These are phyloP conservation scores for Sarcophaga bullata DNA, from an alignment of 1,140 invertebrate species.

Conservation along the genomic window DNA sequence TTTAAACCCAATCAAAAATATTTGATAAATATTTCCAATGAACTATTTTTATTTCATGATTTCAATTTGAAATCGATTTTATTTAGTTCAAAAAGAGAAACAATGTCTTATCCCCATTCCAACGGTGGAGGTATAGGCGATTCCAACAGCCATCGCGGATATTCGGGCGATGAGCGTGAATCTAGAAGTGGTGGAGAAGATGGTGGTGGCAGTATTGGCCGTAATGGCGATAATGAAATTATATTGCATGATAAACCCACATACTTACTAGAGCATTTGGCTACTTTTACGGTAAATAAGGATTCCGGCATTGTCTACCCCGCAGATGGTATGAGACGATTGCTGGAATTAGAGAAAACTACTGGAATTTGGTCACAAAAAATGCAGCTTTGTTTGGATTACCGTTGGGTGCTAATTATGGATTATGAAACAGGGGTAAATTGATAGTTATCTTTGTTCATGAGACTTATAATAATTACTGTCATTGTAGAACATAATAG, in stretches of 20 bases:
- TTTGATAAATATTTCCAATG: too few relatives aligned
- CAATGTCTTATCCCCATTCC: slow-evolving; percentile 43
- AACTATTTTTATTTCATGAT: too few relatives aligned
- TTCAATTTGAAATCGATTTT: slow-evolving; percentile 4
- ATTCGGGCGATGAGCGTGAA: slow-evolving; percentile 61
- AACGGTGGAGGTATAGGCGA: slow-evolving; percentile 23
- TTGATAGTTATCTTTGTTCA: slow-evolving; percentile 45
- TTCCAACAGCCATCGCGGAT: slow-evolving; percentile 45
- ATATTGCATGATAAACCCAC: slow-evolving; percentile 73
- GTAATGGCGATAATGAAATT: background rate
- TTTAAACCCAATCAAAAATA: background rate
- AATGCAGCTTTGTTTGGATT: slow-evolving; percentile 91
- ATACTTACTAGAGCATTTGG: slow-evolving; percentile 95
- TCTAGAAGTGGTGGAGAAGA: slow-evolving; percentile 57
- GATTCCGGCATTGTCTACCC: slow-evolving; percentile 88
- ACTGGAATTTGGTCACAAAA: slow-evolving; percentile 97
- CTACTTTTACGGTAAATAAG: slow-evolving; percentile 94
- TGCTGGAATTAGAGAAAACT: slow-evolving; percentile 96
- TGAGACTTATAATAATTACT: background rate
- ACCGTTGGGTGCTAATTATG: slow-evolving; percentile 91
- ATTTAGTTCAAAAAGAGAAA: background rate
- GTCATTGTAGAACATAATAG: slow-evolving; percentile 85
- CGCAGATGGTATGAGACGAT: slow-evolving; percentile 93
- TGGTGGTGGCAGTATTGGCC: slow-evolving; percentile 51
- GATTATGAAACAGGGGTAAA: slow-evolving; percentile 95